Percentiles rank a stretch among this genome's conserved stretches.
Conservation (phyloP, 2,797 vertebrate species). For the Glyptemys insculpta region DNA sequence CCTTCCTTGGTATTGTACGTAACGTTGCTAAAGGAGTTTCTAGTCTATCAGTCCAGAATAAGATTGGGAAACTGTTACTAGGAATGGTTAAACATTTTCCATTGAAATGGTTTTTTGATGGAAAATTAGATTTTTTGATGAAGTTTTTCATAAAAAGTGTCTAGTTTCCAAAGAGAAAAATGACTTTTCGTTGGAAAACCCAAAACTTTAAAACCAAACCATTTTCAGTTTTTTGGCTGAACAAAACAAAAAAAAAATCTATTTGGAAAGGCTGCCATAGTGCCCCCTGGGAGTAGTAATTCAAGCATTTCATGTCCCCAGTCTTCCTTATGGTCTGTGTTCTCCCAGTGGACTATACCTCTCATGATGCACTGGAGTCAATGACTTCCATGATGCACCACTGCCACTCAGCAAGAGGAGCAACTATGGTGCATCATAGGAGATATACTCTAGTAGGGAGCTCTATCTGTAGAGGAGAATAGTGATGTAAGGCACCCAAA, state of each 20-base stretch:
- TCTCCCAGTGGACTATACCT: neutral
- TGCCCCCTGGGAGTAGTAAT: neutral
- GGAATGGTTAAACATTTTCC: neutral
- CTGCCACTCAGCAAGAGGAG: accelerated
- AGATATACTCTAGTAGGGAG: accelerated
- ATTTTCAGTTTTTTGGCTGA: neutral
- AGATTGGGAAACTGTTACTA: neutral
- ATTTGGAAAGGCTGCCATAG: neutral
- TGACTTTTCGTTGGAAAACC: neutral
- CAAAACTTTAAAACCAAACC: neutral
- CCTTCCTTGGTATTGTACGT: neutral
- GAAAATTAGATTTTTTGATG: neutral
- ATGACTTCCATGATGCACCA: accelerated
- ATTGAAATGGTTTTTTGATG: neutral
- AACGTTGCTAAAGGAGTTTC: neutral
- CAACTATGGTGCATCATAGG: neutral
- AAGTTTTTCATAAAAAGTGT: neutral
- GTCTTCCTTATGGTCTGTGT: neutral
- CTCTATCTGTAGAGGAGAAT: neutral
- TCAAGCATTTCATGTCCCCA: neutral
- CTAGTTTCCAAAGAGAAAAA: neutral
- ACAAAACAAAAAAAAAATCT: neutral
- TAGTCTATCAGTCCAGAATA: neutral
- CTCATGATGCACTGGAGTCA: accelerated
- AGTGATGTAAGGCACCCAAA: accelerated